Evolutionary conservation across 2,888 invertebrate genomes (phyloP).

Genomic region (Hirudinaria manillensis): DNA sequence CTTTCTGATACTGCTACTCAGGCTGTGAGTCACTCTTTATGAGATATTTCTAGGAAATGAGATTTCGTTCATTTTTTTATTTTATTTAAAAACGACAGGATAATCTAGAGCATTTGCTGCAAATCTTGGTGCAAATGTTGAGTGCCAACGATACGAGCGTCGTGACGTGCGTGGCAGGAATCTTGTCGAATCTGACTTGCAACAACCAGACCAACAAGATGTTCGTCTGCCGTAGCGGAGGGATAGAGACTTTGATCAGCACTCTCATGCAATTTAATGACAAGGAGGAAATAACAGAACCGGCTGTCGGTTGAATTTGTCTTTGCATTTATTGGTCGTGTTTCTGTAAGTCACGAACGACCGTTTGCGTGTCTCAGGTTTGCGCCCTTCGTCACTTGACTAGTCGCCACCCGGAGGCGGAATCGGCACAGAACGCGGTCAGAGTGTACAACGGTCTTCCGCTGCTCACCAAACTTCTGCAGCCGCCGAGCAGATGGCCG

Average conservation of each 20-base stretch:
- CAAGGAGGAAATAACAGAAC: conserved; percentile 92
- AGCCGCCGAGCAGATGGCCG: conserved; percentile 95
- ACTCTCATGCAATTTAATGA: conserved; percentile 73
- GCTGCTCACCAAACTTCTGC: conserved; percentile 87
- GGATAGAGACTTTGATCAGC: conserved; percentile 89
- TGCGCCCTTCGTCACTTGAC: conserved; percentile 96
- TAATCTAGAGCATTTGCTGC: conserved; percentile 62
- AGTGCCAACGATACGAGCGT: conserved; percentile 86
- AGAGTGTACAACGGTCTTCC: conserved; percentile 76
- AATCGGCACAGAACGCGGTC: conserved; percentile 95
- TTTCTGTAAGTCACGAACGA: neutral
- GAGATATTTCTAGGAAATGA: neutral
- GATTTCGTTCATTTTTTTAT: neutral
- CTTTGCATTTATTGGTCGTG: neutral
- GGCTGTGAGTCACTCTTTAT: conserved; percentile 53
- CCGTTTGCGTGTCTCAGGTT: conserved; percentile 55
- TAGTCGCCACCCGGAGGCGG: conserved; percentile 88
- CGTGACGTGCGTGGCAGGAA: conserved; percentile 95
- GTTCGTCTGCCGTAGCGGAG: conserved; percentile 77
- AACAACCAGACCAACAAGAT: conserved; percentile 98
- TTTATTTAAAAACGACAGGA: conserved; percentile 62
- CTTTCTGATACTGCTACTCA: conserved; percentile 97
- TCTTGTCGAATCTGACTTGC: conserved; percentile 95
- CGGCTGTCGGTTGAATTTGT: conserved; percentile 64
- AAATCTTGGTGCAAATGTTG: conserved; percentile 79